Percentiles rank a stretch among this genome's conserved stretches.
These are phyloP conservation scores for Uropetala carovei DNA, from an alignment of 2,888 invertebrate genomes.

Conservation along the genomic window DNA sequence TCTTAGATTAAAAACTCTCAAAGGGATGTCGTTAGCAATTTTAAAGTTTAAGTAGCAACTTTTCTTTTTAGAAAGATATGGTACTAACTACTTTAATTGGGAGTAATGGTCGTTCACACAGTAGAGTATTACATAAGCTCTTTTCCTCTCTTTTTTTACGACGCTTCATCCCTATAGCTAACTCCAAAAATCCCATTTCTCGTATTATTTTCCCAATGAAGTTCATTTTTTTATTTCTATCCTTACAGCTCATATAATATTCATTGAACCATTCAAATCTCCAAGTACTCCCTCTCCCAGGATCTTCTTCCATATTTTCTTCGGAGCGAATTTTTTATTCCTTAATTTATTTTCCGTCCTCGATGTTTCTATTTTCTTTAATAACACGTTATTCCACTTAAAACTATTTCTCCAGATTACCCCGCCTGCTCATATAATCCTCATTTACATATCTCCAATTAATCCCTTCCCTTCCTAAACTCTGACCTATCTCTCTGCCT, in stretches of 20 bases:
- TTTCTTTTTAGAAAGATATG: no score
- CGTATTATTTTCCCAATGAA: no score
- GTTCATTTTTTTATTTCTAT: not conserved
- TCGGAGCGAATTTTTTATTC: not conserved
- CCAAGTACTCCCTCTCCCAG: not conserved
- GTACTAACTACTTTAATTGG: no score
- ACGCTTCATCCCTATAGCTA: no score
- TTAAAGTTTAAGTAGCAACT: no score
- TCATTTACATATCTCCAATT: constrained; percentile 32
- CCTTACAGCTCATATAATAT: not conserved
- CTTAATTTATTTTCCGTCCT: not conserved
- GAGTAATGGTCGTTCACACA: no score
- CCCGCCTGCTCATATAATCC: not conserved
- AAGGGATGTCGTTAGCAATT: no score
- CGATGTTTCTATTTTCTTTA: not conserved
- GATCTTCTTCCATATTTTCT: not conserved
- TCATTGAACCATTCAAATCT: not conserved
- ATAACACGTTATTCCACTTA: not conserved
- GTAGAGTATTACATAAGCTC: no score
- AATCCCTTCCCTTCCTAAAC: not conserved
- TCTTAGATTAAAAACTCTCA: no score
- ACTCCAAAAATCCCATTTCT: no score
- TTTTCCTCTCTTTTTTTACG: no score
- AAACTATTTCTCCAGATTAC: not conserved
- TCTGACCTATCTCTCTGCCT: not conserved